Percentiles rank a stretch among this genome's conserved stretches.
phyloP scores from a whole-genome alignment of 1,140 invertebrate species.

The Drosophila cardini region DNA sequence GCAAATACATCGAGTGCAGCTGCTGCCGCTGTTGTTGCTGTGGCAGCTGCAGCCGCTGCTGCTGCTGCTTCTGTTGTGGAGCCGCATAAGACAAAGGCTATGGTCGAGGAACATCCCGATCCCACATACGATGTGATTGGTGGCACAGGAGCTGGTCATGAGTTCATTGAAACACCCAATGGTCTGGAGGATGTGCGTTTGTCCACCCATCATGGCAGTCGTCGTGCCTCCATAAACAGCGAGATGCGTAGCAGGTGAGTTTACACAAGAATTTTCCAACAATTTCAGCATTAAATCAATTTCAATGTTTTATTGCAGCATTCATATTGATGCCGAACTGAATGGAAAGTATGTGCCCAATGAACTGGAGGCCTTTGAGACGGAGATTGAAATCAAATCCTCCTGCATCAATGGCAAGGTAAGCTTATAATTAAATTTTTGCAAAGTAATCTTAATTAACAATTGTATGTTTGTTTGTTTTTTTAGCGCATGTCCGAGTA shows the following conservation, averaged over 20 bases:
- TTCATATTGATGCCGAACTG: constrained; percentile 77
- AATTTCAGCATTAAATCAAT: not conserved
- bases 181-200: constrained; percentile 72
- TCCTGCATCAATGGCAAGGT: constrained; percentile 84
- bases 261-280: not conserved
- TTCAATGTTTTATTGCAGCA: constrained; percentile 43
- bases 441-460: not conserved
- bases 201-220: constrained; percentile 67
- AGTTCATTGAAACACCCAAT: constrained; percentile 74
- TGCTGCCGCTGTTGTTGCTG: constrained; percentile 41
- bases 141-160: constrained; percentile 65
- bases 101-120: constrained; percentile 78
- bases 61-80: constrained; percentile 55
- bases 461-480: not conserved
- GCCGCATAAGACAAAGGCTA: constrained; percentile 69
- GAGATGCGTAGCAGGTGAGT: constrained; percentile 78
- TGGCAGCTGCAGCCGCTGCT: constrained; percentile 16
- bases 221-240: constrained; percentile 77
- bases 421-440: not conserved
- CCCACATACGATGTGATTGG: constrained; percentile 78
- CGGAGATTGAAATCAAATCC: constrained; percentile 83
- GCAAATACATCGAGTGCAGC: constrained; percentile 24
- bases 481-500: constrained; percentile 80
- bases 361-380: constrained; percentile 81
- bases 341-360: constrained; percentile 83